A percentile compares a stretch with the other conserved stretches of the same genome.
These are phyloP conservation scores for Hydractinia echinata DNA, from an alignment of 30 jellyfish, hydroid and myxozoan species.

Conservation along the genomic window DNA sequence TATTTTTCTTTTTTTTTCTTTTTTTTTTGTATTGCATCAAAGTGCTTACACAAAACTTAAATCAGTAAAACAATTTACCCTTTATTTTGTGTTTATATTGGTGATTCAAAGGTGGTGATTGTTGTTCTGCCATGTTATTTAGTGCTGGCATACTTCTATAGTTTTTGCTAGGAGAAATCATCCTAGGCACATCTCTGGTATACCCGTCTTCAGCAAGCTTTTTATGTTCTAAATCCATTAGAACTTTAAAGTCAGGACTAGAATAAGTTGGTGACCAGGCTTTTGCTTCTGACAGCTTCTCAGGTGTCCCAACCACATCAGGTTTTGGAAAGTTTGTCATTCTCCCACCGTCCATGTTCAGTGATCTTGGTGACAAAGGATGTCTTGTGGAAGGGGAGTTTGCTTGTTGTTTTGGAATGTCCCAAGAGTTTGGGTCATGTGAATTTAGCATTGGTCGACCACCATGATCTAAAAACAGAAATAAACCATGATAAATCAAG, in stretches of 20 bases:
- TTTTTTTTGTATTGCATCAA: no score
- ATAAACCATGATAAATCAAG: no score
- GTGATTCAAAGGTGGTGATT: no score
- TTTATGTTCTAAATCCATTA: constrained; percentile 44
- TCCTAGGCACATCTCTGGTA: constrained; percentile 41
- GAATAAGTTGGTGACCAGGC: constrained; percentile 57
- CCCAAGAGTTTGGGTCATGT: no score
- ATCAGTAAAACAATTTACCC: no score
- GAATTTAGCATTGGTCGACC: no score
- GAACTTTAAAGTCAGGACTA: constrained; percentile 54
- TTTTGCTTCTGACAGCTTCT: constrained; percentile 28
- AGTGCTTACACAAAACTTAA: no score
- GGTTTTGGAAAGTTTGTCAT: constrained; percentile 20
- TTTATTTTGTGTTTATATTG: no score
- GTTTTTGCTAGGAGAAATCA: constrained; percentile 24
- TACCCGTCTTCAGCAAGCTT: constrained; percentile 46
- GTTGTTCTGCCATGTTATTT: not conserved
- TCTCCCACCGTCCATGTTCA: not conserved
- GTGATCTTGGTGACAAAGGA: constrained; percentile 9
- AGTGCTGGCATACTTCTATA: constrained; percentile 65
- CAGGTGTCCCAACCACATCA: constrained; percentile 32
- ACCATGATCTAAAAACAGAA: no score
- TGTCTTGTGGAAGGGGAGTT: no score
- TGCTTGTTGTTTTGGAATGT: no score
- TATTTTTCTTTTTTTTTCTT: no score